A percentile compares a stretch with the other conserved stretches of the same genome.
These are phyloP conservation scores for Thalassoma bifasciatum DNA, from an alignment of 2,113 vertebrate species.

Conservation along the genomic window DNA sequence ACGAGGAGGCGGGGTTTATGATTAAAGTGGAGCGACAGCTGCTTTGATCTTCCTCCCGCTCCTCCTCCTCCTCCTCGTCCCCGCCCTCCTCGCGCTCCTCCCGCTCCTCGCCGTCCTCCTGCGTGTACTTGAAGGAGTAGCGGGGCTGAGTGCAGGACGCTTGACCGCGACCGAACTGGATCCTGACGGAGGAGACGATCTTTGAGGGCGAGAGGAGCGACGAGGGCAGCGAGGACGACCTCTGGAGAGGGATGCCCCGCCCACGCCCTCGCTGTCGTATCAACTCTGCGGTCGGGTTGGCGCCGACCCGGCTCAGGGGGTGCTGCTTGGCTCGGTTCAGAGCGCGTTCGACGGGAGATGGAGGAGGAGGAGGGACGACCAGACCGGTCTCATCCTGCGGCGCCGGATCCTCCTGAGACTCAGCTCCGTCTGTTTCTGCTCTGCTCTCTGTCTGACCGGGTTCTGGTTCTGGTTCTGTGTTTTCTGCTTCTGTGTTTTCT, in stretches of 20 bases:
- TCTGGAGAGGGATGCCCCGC: conserved; percentile 81
- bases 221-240: conserved; percentile 92
- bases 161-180: conserved; percentile 87
- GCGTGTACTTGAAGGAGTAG: conserved; percentile 88
- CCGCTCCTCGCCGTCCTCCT: conserved; percentile 59
- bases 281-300: conserved; percentile 42
- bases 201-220: conserved; percentile 86
- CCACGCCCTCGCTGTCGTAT: conserved; percentile 59
- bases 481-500: too few species aligned
- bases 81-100: conserved; percentile 69
- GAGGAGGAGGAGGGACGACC: background rate
- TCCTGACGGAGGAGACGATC: conserved; percentile 92
- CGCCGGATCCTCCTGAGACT: background rate
- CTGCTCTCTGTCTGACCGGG: background rate
- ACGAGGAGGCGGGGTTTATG: conserved; percentile 73
- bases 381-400: background rate
- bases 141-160: conserved; percentile 85
- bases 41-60: conserved; percentile 45
- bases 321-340: conserved; percentile 85
- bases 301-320: conserved; percentile 57
- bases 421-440: background rate
- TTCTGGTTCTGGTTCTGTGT: too few species aligned
- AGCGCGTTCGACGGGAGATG: conserved; percentile 79
- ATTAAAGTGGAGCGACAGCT: conserved; percentile 83
- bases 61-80: conserved; percentile 67